Conservation (phyloP, 2,113 vertebrate species). For the Erpornis zantholeuca region DNA sequence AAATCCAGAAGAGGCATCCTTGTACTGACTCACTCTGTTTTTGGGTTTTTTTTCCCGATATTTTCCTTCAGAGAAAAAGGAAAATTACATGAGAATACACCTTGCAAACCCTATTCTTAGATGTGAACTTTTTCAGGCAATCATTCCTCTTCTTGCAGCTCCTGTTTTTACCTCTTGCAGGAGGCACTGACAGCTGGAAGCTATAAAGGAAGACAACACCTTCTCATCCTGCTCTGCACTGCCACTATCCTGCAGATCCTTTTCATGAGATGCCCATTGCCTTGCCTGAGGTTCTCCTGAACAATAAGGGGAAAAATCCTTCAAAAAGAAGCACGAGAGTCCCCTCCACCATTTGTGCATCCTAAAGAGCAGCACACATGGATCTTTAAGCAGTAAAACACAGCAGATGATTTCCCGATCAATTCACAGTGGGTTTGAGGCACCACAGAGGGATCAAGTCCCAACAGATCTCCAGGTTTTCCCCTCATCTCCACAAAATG, state of each 20-base stretch:
- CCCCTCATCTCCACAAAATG: not conserved
- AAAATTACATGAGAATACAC: not conserved
- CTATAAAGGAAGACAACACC: not conserved
- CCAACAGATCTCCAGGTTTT: not conserved
- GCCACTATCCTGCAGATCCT: not conserved
- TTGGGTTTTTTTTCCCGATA: too few relatives aligned
- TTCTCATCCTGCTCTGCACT: not conserved
- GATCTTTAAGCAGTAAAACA: not conserved
- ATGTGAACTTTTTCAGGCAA: not conserved
- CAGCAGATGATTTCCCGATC: not conserved
- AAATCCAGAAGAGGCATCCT: not conserved
- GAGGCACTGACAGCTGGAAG: not conserved
- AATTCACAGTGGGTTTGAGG: not conserved
- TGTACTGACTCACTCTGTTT: accelerated
- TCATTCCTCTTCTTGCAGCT: not conserved
- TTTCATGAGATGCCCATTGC: not conserved
- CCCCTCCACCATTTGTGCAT: not conserved
- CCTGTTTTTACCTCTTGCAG: not conserved
- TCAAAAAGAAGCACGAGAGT: not conserved
- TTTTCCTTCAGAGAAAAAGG: not conserved
- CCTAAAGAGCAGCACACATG: accelerated
- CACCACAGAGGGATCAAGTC: not conserved
- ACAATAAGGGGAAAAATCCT: not conserved
- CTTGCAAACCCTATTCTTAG: not conserved
- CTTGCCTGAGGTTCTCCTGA: not conserved